Conservation (phyloP, 2,888 invertebrate species). For the Dryadula phaetusa region DNA sequence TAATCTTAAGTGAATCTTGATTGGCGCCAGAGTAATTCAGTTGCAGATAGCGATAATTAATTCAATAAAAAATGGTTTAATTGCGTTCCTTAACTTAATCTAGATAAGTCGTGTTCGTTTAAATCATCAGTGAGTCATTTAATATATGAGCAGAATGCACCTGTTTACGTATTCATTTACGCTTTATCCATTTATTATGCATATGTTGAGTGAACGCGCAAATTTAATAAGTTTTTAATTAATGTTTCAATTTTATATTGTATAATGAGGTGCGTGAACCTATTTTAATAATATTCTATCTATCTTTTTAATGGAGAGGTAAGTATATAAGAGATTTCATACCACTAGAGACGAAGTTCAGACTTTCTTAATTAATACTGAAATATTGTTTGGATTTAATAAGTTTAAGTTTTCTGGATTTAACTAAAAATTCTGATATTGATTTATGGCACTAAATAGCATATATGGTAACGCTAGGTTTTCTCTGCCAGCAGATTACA, state of each 20-base stretch:
- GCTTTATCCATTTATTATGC: background rate
- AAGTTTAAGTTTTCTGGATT: no score
- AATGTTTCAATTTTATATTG: background rate
- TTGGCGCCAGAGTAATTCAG: constrained; percentile 23
- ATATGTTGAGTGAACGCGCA: background rate
- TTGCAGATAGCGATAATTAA: constrained; percentile 23
- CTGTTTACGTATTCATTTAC: constrained; percentile 2
- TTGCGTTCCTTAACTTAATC: constrained; percentile 17
- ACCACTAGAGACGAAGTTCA: no score
- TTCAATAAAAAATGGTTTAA: constrained; percentile 25
- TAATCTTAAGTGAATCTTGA: constrained; percentile 24
- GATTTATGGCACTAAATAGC: no score
- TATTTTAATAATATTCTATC: no score
- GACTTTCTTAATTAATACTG: no score
- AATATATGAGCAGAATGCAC: constrained; percentile 3
- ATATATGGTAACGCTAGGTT: background rate
- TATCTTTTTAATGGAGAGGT: no score
- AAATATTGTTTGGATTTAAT: no score
- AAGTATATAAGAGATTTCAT: no score
- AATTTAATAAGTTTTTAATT: background rate
- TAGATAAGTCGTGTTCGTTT: constrained; percentile 18
- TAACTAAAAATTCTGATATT: no score
- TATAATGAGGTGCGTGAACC: background rate
- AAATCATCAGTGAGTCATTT: constrained; percentile 14
- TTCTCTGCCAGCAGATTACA: background rate